A percentile compares a stretch with the other conserved stretches of the same genome.
Conservation (phyloP, 2,888 invertebrate species). For the Caenorhabditis uteleia region DNA sequence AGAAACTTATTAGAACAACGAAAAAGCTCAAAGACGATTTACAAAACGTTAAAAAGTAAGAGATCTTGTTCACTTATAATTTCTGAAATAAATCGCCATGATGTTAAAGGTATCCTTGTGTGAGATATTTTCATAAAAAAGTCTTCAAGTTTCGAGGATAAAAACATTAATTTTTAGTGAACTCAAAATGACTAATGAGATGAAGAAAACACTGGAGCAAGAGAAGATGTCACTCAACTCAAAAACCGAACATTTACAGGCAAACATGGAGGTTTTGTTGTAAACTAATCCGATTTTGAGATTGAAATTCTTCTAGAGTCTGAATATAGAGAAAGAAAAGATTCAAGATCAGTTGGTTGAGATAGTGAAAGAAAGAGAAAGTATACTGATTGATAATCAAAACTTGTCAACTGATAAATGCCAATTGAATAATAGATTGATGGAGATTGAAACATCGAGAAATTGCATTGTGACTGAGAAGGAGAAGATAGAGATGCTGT, state of each 20-base stretch:
- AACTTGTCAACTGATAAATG: conserved; percentile 70
- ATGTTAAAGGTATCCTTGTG: not conserved
- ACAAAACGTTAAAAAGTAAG: conserved; percentile 59
- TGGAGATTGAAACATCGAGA: conserved; percentile 71
- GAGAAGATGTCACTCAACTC: conserved; percentile 64
- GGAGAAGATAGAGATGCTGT: conserved; percentile 70
- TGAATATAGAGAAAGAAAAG: conserved; percentile 70
- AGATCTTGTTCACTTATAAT: not conserved
- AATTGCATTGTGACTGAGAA: conserved; percentile 70
- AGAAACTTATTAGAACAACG: conserved; percentile 71
- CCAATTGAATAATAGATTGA: conserved; percentile 64
- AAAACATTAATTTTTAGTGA: conserved; percentile 67
- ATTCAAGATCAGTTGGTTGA: conserved; percentile 68
- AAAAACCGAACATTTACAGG: conserved; percentile 63
- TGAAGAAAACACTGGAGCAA: conserved; percentile 69
- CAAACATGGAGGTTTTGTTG: conserved; percentile 52
- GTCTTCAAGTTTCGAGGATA: not conserved
- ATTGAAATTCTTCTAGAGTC: conserved; percentile 51
- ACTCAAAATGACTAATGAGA: conserved; percentile 70
- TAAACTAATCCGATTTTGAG: not conserved
- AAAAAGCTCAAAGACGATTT: conserved; percentile 71
- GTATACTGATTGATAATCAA: conserved; percentile 70
- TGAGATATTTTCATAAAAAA: not conserved
- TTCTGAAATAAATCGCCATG: not conserved
- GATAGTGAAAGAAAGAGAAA: conserved; percentile 66